These are phyloP conservation scores for Cetoscarus ocellatus DNA, from an alignment of 2,797 vertebrate species.

Conservation along the genomic window DNA sequence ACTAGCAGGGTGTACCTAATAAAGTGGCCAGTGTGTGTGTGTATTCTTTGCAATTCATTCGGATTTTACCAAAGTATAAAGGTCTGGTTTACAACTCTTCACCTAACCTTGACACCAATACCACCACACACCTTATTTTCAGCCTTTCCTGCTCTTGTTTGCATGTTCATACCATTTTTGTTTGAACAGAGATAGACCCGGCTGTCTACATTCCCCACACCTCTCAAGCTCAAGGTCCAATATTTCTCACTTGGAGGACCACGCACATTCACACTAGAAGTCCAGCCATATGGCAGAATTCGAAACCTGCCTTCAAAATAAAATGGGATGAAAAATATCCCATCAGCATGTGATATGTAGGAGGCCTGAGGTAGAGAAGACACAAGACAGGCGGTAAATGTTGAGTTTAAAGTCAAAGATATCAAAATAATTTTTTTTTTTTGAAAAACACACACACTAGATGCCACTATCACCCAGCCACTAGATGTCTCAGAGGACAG, in stretches of 20 bases:
- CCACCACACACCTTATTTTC: background rate
- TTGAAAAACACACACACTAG: too few species aligned
- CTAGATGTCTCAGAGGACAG: constrained; percentile 50
- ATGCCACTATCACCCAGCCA: constrained; percentile 20
- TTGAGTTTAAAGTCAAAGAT: constrained; percentile 22
- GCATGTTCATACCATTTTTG: constrained; percentile 46
- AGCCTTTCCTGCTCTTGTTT: constrained; percentile 30
- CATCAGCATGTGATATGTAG: constrained; percentile 20
- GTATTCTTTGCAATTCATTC: too few species aligned
- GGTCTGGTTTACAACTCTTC: too few species aligned
- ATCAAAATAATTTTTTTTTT: too few species aligned
- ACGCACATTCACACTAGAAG: constrained; percentile 4
- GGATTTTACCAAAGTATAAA: too few species aligned
- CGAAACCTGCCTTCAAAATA: constrained; percentile 10
- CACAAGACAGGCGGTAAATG: background rate
- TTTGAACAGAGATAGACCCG: constrained; percentile 71
- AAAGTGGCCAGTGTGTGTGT: too few species aligned
- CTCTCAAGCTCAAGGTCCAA: constrained; percentile 78
- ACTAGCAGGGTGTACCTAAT: too few species aligned
- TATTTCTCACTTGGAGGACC: constrained; percentile 68
- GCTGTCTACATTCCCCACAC: constrained; percentile 76
- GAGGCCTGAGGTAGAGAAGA: background rate
- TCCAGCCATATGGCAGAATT: constrained; percentile 36
- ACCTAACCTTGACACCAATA: background rate
- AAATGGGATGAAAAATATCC: constrained; percentile 40